Conservation (phyloP, 2,113 vertebrate genomes). For the Ailurus styani region DNA sequence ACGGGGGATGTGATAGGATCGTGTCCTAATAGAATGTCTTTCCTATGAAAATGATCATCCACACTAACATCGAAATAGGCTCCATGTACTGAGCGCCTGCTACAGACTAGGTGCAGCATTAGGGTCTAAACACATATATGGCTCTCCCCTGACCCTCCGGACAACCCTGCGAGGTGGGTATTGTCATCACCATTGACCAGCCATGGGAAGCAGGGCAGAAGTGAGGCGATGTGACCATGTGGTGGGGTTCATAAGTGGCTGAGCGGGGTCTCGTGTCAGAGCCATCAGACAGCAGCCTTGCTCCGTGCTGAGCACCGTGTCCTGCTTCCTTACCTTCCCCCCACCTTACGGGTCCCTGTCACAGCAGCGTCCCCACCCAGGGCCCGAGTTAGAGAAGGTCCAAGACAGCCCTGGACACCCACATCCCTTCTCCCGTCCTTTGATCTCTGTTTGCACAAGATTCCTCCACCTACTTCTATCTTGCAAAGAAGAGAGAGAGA, state of each 20-base stretch:
- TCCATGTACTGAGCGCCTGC: accelerated
- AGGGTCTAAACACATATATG: accelerated
- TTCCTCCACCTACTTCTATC: conserved; percentile 40
- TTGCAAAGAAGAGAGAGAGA: not conserved
- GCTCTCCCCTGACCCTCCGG: not conserved
- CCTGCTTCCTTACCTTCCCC: not conserved
- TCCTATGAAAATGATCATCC: not conserved
- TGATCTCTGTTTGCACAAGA: conserved; percentile 8
- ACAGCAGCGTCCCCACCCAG: accelerated
- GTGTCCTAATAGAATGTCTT: not conserved
- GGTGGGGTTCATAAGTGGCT: accelerated
- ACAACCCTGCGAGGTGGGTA: accelerated
- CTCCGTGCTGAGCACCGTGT: accelerated
- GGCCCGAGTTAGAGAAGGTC: not conserved
- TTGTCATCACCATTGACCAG: accelerated
- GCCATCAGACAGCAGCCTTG: accelerated
- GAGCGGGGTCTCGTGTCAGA: accelerated
- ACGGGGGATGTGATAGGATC: accelerated
- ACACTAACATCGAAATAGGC: too few species aligned
- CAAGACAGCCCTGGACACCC: not conserved
- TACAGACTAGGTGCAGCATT: accelerated
- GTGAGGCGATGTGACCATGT: accelerated
- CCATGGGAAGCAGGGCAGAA: accelerated
- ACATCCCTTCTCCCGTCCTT: not conserved
- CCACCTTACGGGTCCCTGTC: accelerated